These are phyloP conservation scores for Cotesia glomerata DNA, from an alignment of 1,140 invertebrate species.

Conservation along the genomic window DNA sequence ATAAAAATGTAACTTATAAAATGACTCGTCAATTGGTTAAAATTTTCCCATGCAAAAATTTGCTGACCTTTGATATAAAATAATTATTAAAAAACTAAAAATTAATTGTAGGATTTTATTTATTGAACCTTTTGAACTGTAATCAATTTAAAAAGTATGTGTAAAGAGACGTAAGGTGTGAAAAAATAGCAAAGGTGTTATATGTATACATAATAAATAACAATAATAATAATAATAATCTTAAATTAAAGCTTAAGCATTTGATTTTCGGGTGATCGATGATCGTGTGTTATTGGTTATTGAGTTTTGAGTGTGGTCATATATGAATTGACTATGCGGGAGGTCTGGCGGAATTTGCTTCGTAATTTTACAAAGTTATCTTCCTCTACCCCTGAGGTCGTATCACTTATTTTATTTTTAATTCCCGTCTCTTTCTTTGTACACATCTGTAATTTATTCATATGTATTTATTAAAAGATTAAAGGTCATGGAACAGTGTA, in stretches of 20 bases:
- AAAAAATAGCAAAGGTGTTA: no score
- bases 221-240: no score
- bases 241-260: background rate
- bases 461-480: no score
- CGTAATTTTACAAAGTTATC: constrained; percentile 33
- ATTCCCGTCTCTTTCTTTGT: background rate
- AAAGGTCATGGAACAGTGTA: background rate
- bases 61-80: background rate
- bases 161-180: no score
- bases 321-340: constrained; percentile 25
- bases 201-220: background rate
- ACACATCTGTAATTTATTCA: background rate
- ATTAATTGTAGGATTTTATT: no score
- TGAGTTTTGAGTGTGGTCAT: background rate
- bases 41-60: background rate
- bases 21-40: constrained; percentile 27
- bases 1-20: constrained; percentile 5
- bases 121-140: no score
- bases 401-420: no score
- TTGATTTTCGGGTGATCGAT: constrained; percentile 2
- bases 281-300: background rate
- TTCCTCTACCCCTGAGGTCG: constrained; percentile 7
- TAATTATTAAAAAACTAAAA: background rate
- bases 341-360: constrained; percentile 33
- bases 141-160: no score